Base-by-base conservation (phyloP, 2,888 invertebrate species). In the Lepas anatifera region DNA sequence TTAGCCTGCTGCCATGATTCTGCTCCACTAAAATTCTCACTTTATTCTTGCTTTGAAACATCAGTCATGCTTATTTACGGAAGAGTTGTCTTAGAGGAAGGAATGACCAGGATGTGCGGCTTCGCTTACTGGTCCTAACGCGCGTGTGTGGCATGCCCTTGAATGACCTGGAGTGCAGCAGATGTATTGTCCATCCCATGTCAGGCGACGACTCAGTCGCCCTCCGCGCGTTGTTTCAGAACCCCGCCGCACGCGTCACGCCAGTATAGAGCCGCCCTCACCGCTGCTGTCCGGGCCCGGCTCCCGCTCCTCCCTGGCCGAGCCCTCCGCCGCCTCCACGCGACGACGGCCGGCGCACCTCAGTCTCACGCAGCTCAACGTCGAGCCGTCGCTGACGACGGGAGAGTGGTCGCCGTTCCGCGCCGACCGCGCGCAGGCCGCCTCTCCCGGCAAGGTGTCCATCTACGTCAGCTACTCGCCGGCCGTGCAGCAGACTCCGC, bases 381-480 rank as follows among this genome's bases (percentile, higher is more conserved):
- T 22, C 22, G 35, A 58, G 35, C 52, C 52, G 52, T 25, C 22
- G 50, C 1, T 10, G 50, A 8, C n/a, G 1, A 16, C 29, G 29
- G 52, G 27, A 25, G 50, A 2, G 11, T 25, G 25, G 27, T 2
- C 35, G 58, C 58, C 58, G 16, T 3, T 1, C 52, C 7, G 25
- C 18, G 25, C 4, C 25, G 25, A 8, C 48, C 25, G 48, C 25
- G 25, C 7, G n/a, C 22, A 25, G 48, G 1, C 48, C 8, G 32
- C 22, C 18, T 32, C 58, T 4, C 58, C 58, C 32, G 58, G 58
- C 58, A 58, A 13, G 16, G 58, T 58, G 46, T 68, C 52, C 66
- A 66, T 68, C 67, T 70, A 70, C 70, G 67, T 70, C 68, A 52
- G 68, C 48, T 68, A 52, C 68, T 37, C 52, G 41, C 22, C 35